These are phyloP conservation scores for Neogale vison DNA, from an alignment of 2,113 vertebrate genomes.

Conservation along the genomic window DNA sequence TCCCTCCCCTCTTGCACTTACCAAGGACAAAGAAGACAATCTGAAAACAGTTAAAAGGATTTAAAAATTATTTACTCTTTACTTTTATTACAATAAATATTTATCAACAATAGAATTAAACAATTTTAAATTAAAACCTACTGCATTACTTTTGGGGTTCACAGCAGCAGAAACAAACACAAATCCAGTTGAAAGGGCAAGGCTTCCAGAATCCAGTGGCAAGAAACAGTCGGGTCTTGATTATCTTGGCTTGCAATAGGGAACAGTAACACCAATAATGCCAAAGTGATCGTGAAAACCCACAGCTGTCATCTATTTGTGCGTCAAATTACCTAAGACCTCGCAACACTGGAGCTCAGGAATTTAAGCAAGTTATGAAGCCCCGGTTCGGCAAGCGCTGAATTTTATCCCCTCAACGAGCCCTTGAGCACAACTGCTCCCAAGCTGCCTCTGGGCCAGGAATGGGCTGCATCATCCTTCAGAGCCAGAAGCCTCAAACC, in stretches of 20 bases:
- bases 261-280: not conserved
- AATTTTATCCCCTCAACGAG: not conserved
- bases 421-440: not conserved
- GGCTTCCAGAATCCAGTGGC: slow-evolving; percentile 14
- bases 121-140: slow-evolving; percentile 73
- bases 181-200: not conserved
- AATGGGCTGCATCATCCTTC: not conserved
- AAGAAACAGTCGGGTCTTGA: slow-evolving; percentile 53
- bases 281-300: not conserved
- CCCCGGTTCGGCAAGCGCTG: not conserved
- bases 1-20: not conserved
- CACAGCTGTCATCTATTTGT: not conserved
- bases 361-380: not conserved
- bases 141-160: slow-evolving; percentile 64
- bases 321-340: not conserved
- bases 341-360: not conserved
- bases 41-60: slow-evolving; percentile 72
- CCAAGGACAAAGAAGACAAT: slow-evolving; percentile 35
- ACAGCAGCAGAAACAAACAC: slow-evolving; percentile 57
- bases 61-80: slow-evolving; percentile 82
- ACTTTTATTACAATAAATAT: slow-evolving; percentile 85
- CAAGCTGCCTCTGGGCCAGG: not conserved
- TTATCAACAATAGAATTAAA: slow-evolving; percentile 73
- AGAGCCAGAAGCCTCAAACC: not conserved
- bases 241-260: not conserved